phyloP scores from a whole-genome alignment of 2,888 invertebrate genomes.

The Psylliodes chrysocephalus region DNA sequence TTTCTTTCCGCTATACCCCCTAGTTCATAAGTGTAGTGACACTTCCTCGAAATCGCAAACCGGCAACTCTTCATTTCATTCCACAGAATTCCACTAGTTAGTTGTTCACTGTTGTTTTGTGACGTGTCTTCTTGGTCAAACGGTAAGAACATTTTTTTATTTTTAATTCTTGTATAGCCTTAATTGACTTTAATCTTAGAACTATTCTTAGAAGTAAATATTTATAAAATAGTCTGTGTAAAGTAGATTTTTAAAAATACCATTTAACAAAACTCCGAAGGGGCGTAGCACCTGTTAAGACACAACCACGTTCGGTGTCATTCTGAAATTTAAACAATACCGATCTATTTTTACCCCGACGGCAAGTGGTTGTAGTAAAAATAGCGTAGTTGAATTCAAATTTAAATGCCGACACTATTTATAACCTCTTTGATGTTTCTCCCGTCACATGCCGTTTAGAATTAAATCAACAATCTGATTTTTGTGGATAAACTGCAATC shows the following conservation, averaged over 20 bases:
- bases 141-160: conserved; percentile 56
- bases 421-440: conserved; percentile 31
- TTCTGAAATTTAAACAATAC: conserved; percentile 19
- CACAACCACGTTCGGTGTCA: neutral
- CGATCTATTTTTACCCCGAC: conserved; percentile 47
- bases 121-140: conserved; percentile 61
- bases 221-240: neutral
- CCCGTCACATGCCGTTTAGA: conserved; percentile 28
- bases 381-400: conserved; percentile 23
- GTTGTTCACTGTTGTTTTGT: conserved; percentile 60
- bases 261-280: conserved; percentile 17
- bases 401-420: conserved; percentile 29
- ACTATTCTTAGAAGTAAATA: conserved; percentile 30
- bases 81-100: conserved; percentile 63
- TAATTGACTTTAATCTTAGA: neutral
- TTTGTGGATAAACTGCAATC: conserved; percentile 8
- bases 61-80: conserved; percentile 55
- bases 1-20: conserved; percentile 52
- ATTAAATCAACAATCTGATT: conserved; percentile 13
- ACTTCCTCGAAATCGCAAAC: conserved; percentile 57
- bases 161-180: neutral
- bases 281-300: conserved; percentile 50
- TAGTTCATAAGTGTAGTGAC: conserved; percentile 43
- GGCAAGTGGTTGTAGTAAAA: conserved; percentile 51
- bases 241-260: neutral